Evolutionary conservation across 2,888 invertebrate species (phyloP).

Genomic region (Callinectes sapidus): DNA sequence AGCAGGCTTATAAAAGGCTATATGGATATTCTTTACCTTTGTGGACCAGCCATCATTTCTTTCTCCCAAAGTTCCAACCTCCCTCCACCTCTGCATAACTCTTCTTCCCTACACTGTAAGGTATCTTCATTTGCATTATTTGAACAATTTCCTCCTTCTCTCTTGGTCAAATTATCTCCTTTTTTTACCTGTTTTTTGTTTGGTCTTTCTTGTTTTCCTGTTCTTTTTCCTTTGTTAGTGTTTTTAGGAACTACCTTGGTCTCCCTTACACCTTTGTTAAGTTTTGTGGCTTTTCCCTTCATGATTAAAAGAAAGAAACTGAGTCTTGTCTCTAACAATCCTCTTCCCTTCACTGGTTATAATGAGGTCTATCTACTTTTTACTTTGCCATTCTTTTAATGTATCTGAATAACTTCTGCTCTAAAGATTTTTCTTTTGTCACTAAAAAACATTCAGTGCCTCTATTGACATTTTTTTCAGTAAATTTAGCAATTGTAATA

Average conservation of each 20-base stretch:
- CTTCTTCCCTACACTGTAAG: constrained; percentile 34
- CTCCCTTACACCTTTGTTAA: not conserved
- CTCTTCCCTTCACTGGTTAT: not conserved
- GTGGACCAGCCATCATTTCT: constrained; percentile 26
- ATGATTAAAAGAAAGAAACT: not conserved
- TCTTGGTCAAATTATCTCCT: not conserved
- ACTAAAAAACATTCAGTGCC: not conserved
- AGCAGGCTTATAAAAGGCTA: not conserved
- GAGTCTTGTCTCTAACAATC: not conserved
- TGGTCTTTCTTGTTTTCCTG: not conserved
- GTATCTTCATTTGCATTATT: constrained; percentile 4
- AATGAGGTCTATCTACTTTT: not conserved
- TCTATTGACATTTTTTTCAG: not conserved
- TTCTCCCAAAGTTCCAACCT: not conserved
- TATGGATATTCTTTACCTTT: constrained; percentile 15
- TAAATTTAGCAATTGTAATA: not conserved
- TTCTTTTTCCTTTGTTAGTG: not conserved
- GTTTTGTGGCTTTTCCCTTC: not conserved
- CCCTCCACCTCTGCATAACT: constrained; percentile 11
- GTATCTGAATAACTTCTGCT: not conserved
- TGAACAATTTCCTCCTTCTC: not conserved
- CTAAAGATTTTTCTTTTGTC: not conserved
- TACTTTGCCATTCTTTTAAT: not conserved
- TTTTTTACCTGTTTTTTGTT: not conserved
- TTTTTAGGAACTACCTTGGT: not conserved